These are phyloP conservation scores for Harpalus rufipes DNA, from an alignment of 2,888 invertebrate genomes.

Conservation along the genomic window DNA sequence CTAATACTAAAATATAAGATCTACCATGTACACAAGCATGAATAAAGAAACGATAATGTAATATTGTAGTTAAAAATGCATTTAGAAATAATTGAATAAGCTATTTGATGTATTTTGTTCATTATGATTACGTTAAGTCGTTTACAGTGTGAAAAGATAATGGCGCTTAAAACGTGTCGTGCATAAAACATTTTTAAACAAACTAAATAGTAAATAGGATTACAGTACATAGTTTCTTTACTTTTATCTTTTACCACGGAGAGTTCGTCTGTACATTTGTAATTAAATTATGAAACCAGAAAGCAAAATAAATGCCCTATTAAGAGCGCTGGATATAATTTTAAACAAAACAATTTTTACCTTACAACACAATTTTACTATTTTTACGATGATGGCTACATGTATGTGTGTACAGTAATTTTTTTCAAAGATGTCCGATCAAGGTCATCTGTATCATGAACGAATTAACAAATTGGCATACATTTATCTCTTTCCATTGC, in stretches of 20 bases:
- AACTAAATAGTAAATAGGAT: not conserved
- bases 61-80: not conserved
- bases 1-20: not conserved
- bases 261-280: not conserved
- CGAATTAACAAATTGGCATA: no score
- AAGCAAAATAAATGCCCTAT: no score
- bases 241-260: not conserved
- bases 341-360: no score
- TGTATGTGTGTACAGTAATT: no score
- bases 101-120: not conserved
- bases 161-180: not conserved
- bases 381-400: no score
- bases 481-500: no score
- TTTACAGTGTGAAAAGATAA: not conserved
- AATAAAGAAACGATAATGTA: no score
- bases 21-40: no score
- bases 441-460: no score
- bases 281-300: not conserved
- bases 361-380: no score
- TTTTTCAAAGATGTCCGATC: no score
- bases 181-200: not conserved
- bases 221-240: not conserved
- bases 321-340: no score
- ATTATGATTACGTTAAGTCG: not conserved
- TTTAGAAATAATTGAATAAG: not conserved